Evolutionary conservation across 2,113 vertebrate species (phyloP).

Genomic region (Mystacornis crossleyi): DNA sequence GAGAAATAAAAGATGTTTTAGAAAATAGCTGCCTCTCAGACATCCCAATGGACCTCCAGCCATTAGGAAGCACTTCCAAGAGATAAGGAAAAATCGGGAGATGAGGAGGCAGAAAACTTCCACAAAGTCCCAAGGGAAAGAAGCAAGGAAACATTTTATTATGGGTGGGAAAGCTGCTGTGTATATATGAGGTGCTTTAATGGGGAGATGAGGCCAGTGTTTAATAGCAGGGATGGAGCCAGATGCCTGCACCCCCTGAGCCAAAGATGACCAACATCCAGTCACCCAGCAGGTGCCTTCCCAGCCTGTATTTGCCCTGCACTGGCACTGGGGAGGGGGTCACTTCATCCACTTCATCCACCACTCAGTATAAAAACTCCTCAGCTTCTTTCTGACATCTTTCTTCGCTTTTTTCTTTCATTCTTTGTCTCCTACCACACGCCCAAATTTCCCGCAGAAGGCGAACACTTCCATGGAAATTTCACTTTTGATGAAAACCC

Average conservation of each 20-base stretch:
- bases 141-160: neutral
- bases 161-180: accelerated
- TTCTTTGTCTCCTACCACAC: neutral
- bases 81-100: neutral
- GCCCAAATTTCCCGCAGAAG: neutral
- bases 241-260: neutral
- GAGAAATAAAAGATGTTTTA: neutral
- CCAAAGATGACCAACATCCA: neutral
- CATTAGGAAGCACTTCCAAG: neutral
- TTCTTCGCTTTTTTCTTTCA: accelerated
- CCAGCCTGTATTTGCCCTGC: neutral
- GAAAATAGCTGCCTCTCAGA: neutral
- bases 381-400: neutral
- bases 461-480: slow-evolving; percentile 7
- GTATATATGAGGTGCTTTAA: neutral
- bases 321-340: accelerated
- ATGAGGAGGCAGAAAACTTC: neutral
- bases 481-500: slow-evolving; percentile 30
- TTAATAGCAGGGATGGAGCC: neutral
- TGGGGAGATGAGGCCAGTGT: accelerated
- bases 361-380: neutral
- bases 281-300: neutral
- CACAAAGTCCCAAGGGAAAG: neutral
- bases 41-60: neutral
- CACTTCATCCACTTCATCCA: neutral